Percentiles rank a stretch among this genome's conserved stretches.
These are phyloP conservation scores for Pyrrhia umbra DNA, from an alignment of 2,888 invertebrate genomes.

Conservation along the genomic window DNA sequence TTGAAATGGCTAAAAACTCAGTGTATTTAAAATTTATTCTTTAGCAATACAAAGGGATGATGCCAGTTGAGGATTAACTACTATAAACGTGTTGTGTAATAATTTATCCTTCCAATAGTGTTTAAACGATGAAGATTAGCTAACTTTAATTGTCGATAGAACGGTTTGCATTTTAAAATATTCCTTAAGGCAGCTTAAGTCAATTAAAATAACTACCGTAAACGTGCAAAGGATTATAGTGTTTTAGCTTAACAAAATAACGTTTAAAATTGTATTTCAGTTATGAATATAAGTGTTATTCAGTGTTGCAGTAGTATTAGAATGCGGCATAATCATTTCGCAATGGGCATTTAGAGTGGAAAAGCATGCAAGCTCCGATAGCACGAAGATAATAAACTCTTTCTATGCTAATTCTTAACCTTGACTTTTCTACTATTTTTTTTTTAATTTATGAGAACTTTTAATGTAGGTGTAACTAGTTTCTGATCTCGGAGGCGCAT, in stretches of 20 bases:
- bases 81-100: conserved; percentile 8
- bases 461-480: background rate
- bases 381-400: conserved; percentile 14
- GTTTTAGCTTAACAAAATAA: conserved; percentile 6
- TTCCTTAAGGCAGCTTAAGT: conserved; percentile 28
- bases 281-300: conserved; percentile 31
- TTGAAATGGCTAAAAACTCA: background rate
- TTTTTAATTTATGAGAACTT: conserved; percentile 2
- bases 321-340: conserved; percentile 62
- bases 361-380: conserved; percentile 41
- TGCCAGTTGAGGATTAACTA: conserved; percentile 5
- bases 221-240: conserved; percentile 19
- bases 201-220: conserved; percentile 34
- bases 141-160: conserved; percentile 43
- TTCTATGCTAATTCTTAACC: conserved; percentile 20
- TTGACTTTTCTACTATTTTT: conserved; percentile 31
- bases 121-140: conserved; percentile 30
- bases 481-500: too few relatives aligned
- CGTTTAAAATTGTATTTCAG: conserved; percentile 16
- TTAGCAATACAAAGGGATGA: background rate
- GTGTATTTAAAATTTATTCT: background rate
- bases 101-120: conserved; percentile 25
- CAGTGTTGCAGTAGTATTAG: conserved; percentile 41
- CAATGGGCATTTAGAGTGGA: conserved; percentile 48
- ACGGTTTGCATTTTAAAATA: conserved; percentile 43